Base-by-base conservation (phyloP, 2,797 vertebrate species). In the Nannoperca australis region DNA sequence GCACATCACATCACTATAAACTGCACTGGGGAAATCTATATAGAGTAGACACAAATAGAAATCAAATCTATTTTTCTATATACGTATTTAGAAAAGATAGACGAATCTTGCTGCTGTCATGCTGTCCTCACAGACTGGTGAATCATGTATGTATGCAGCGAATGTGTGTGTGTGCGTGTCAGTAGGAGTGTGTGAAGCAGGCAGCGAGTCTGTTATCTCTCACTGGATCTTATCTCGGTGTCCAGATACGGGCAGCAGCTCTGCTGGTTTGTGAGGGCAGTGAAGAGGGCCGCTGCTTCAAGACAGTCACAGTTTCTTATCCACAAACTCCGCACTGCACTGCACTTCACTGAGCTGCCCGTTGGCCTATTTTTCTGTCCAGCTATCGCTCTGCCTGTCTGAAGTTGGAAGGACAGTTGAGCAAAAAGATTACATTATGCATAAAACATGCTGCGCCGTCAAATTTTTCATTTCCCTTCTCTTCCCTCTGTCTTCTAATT, bases 201-300 rank as follows among this genome's bases (percentile, higher is more conserved):
- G 76, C 73, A 66, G 83, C 75, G 14, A 79, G 60, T 80, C 79
- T 32, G 45, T 60, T 92, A 93, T 94, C 91, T 82, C 60, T 24
- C 61, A 5, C 71, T 2, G 76, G 71, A 93, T 93, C 93, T 94
- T 93, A 93, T 94, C 93, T 86, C 15, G 4, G 86, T 68, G 84
- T 92, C 92, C 92, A 93, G 91, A 92, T 89, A 88, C 79, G 86
- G 76, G 73, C 83, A 73, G 89, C 82, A 85, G 85, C 88, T 89
- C 85, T 82, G 86, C 78, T 82, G 81, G 81, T 79, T 64, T 88
- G 84, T 80, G 82, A 90, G 86, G 84, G 84, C 86, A 81, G 71
- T 73, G 61, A 75, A 91, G 84, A 91, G 84, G 82, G 75, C 84
- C 78, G 51, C 82, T 56, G 84, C 79, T 88, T 86, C 70, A 77